Base-by-base conservation (phyloP, 2,113 vertebrate genomes). In the Lethenteron camtschaticum region DNA sequence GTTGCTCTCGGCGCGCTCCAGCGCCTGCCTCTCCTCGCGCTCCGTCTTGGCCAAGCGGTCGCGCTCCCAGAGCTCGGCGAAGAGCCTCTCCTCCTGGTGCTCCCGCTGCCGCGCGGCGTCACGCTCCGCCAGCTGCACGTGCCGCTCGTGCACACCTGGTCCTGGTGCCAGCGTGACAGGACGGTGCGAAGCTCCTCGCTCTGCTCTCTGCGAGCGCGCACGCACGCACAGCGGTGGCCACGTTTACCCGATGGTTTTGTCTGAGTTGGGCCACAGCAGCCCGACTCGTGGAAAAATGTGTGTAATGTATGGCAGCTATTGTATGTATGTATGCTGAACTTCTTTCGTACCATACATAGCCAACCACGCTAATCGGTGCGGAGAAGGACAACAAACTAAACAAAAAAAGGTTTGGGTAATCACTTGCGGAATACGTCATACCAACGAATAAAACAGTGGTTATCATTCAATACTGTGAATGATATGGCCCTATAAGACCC, bases 41-140 rank as follows among this genome's bases (percentile, higher is more conserved):
- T 78, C 75, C n/a, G 84, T 84, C 76, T 87, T 89, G 7, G 84
- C 85, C 70, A 76, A 14, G 0, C 77, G 73, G 2, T 91, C 87
- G 11, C 79, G 79, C 68, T 86, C 80, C 83, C 85, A 89, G 55
- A 96, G 81, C 69, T 80, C 77, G 0, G 75, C 75, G 14, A 85
- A 78, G 73, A 82, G 70, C 70, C 69, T 13, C 13, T 95, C 84
- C 73, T 88, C 85, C 70, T 79, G 56, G 74, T 74, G 58, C 59
- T 75, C 74, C 56, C 72, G 78, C 70, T 70, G 75, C 56, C 56
- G 78, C 71, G 75, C 16, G 55, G 82, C 77, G 74, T 81, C 71
- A 1, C 77, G 79, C n/a, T 78, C 74, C 1, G 74, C 77, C 9
- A 88, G 58, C 80, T 92, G 91, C 8, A 77, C 79, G 2, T 75